Evolutionary conservation across 30 jellyfish, hydroid and myxozoan genomes (phyloP).

Genomic region (Hydractinia symbiolongicarpus): DNA sequence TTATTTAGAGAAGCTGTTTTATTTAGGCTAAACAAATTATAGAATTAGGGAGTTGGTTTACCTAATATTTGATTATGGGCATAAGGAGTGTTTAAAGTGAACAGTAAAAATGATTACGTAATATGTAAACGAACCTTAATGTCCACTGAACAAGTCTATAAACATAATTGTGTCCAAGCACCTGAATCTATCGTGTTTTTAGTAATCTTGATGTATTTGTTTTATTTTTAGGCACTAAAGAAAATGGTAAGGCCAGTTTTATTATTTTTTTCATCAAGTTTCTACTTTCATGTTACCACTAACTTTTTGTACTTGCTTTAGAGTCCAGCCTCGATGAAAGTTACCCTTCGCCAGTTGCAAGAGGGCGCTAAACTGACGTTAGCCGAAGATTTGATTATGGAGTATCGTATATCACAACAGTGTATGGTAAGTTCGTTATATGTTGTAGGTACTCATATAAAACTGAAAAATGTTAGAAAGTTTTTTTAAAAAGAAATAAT

Average conservation of each 20-base stretch:
- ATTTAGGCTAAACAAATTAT: no score
- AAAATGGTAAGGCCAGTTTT: slow-evolving; percentile 23
- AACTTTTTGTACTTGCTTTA: not conserved
- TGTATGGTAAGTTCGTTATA: slow-evolving; percentile 49
- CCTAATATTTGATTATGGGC: no score
- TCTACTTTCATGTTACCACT: not conserved
- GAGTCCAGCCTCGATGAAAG: slow-evolving; percentile 88
- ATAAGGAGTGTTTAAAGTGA: no score
- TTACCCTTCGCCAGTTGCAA: slow-evolving; percentile 55
- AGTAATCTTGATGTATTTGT: not conserved
- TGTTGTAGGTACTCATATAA: not conserved
- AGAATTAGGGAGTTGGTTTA: no score
- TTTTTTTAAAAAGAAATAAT: not conserved
- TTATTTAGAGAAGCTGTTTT: no score
- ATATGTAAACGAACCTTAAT: no score
- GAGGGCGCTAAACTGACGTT: slow-evolving; percentile 51
- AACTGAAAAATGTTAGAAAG: no score
- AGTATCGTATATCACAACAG: slow-evolving; percentile 67
- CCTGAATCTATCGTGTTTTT: not conserved
- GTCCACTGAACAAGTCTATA: no score
- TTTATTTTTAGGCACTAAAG: slow-evolving; percentile 12
- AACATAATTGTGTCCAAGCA: no score
- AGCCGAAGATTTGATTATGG: slow-evolving; percentile 63
- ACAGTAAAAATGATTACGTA: no score
- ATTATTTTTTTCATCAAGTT: not conserved